phyloP scores from a whole-genome alignment of 2,888 invertebrate genomes.

The Pristionchus exspectatus region DNA sequence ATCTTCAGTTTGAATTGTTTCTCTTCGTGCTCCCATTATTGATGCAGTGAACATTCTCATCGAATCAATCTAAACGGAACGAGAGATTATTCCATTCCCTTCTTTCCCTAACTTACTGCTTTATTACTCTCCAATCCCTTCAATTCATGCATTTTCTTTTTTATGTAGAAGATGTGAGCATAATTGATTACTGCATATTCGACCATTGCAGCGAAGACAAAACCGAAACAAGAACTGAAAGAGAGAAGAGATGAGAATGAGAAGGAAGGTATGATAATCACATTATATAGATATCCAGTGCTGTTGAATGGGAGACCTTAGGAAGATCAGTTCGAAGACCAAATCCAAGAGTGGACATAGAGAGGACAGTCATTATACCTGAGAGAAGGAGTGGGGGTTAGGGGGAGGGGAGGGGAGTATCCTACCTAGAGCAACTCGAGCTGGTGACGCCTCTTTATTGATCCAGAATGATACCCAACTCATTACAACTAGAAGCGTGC shows the following conservation, averaged over 20 bases:
- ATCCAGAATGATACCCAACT: slow-evolving; percentile 86
- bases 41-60: slow-evolving; percentile 73
- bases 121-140: slow-evolving; percentile 69
- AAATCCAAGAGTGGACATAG: slow-evolving; percentile 88
- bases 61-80: slow-evolving; percentile 62
- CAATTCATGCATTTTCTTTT: slow-evolving; percentile 71
- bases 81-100: background rate
- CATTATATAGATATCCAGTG: slow-evolving; percentile 89
- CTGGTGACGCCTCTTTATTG: slow-evolving; percentile 87
- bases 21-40: slow-evolving; percentile 66
- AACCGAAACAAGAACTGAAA: slow-evolving; percentile 71
- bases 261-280: slow-evolving; percentile 39
- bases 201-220: slow-evolving; percentile 73
- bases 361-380: slow-evolving; percentile 90
- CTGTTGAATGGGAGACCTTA: slow-evolving; percentile 91
- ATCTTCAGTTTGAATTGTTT: slow-evolving; percentile 60
- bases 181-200: slow-evolving; percentile 76
- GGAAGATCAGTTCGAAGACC: slow-evolving; percentile 88
- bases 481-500: slow-evolving; percentile 80
- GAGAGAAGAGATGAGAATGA: background rate
- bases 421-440: slow-evolving; percentile 87
- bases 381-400: slow-evolving; percentile 54
- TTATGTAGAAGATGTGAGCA: slow-evolving; percentile 72
- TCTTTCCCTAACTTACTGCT: slow-evolving; percentile 60
- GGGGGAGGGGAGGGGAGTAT: background rate